A percentile compares a stretch with the other conserved stretches of the same genome.
phyloP scores from a whole-genome alignment of 2,113 vertebrate genomes.

The Seriola rivoliana region DNA sequence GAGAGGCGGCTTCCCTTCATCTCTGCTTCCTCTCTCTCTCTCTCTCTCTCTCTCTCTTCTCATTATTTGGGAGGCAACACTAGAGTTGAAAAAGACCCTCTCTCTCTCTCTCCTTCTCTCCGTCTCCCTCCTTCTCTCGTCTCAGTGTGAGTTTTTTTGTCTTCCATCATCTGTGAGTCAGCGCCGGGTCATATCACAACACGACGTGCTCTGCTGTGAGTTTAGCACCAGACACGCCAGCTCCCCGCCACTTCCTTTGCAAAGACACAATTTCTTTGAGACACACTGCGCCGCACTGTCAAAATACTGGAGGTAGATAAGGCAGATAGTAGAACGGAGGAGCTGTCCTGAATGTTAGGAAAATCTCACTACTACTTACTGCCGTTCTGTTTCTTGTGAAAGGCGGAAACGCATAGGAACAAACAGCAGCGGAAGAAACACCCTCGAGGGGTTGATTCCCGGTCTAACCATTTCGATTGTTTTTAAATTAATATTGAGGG shows the following conservation, averaged over 20 bases:
- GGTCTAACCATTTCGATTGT: background rate
- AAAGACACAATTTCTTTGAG: conserved; percentile 60
- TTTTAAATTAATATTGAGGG: background rate
- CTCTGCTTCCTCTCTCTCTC: conserved; percentile 47
- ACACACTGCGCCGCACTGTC: conserved; percentile 50
- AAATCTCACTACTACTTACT: conserved; percentile 29
- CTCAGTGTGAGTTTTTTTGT: conserved; percentile 67
- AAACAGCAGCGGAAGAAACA: background rate
- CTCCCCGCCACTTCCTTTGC: conserved; percentile 62
- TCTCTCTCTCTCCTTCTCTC: background rate
- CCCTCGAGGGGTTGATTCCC: background rate
- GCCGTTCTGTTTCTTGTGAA: conserved; percentile 1
- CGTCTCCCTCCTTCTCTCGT: conserved; percentile 15
- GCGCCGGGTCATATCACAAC: conserved; percentile 74
- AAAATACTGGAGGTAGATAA: conserved; percentile 54
- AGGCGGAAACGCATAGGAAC: background rate
- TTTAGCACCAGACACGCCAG: conserved; percentile 67
- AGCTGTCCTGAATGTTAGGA: conserved; percentile 44
- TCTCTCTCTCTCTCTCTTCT: conserved; percentile 36
- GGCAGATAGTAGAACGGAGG: conserved; percentile 29
- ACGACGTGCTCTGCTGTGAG: conserved; percentile 66
- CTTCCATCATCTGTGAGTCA: conserved; percentile 74
- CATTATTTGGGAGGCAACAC: conserved; percentile 65
- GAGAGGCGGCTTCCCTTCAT: conserved; percentile 65
- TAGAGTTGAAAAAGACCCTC: conserved; percentile 42